phyloP scores from a whole-genome alignment of 1,140 invertebrate species.

The Lepidurus couesii region DNA sequence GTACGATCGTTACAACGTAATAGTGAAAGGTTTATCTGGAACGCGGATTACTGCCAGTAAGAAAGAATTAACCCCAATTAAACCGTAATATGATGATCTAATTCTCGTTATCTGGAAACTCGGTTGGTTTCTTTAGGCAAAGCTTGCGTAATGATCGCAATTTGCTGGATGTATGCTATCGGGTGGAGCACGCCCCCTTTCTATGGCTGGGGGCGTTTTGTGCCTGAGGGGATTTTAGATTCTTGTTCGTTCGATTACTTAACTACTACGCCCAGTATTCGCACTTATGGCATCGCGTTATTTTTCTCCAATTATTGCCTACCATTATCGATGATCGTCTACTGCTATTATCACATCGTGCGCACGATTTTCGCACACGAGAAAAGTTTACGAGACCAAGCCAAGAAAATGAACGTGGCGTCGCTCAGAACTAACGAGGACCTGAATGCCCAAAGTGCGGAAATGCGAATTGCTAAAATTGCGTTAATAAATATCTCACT shows the following conservation, averaged over 20 bases:
- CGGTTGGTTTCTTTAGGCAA: not conserved
- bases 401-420: conserved; percentile 46
- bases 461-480: conserved; percentile 32
- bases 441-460: conserved; percentile 45
- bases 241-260: conserved; percentile 79
- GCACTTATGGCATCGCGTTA: conserved; percentile 28
- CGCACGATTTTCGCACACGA: conserved; percentile 48
- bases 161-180: conserved; percentile 32
- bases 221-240: conserved; percentile 81
- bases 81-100: not conserved
- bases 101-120: not conserved
- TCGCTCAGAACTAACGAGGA: conserved; percentile 41
- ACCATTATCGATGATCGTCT: conserved; percentile 37
- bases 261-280: conserved; percentile 41
- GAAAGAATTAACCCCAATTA: not conserved
- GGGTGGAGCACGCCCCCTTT: conserved; percentile 34
- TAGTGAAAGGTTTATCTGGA: conserved; percentile 29
- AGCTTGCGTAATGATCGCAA: conserved; percentile 23
- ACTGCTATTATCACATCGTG: conserved; percentile 49
- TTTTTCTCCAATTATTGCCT: conserved; percentile 32
- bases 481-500: conserved; percentile 72
- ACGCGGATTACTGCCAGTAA: conserved; percentile 28
- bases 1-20: conserved; percentile 33
- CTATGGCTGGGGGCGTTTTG: conserved; percentile 52
- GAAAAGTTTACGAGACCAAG: conserved; percentile 46